A percentile compares a stretch with the other conserved stretches of the same genome.
Evolutionary conservation across 2,797 vertebrate genomes (phyloP).

Genomic region (Pseudochirops corinnae): DNA sequence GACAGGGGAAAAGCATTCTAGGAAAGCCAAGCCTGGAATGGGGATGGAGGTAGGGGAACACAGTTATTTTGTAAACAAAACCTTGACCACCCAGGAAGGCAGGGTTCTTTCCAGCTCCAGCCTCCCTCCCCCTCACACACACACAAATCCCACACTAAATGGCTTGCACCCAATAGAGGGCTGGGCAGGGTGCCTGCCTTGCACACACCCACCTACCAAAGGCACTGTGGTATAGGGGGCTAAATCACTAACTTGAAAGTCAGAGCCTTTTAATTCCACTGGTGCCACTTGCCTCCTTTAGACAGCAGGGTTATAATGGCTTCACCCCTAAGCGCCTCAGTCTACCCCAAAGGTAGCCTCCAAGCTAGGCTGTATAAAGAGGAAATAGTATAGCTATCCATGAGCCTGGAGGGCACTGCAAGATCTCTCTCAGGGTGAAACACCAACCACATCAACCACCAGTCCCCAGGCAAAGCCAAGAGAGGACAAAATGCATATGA

Average conservation of each 20-base stretch:
- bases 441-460: background rate
- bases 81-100: background rate
- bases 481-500: background rate
- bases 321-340: background rate
- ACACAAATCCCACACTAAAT: background rate
- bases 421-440: background rate
- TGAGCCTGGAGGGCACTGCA: background rate
- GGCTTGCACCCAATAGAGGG: constrained; percentile 1
- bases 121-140: background rate
- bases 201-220: background rate
- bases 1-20: constrained; percentile 1
- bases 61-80: constrained; percentile 18
- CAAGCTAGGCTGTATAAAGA: background rate
- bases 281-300: background rate
- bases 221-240: background rate
- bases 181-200: background rate
- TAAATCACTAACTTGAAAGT: background rate
- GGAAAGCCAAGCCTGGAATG: constrained; percentile 8
- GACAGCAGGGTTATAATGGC: background rate
- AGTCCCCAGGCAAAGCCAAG: background rate
- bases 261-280: background rate
- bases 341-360: background rate
- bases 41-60: background rate
- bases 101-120: background rate
- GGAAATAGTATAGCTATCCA: background rate